phyloP scores from a whole-genome alignment of 2,797 vertebrate species.

The Taenioides sp. region DNA sequence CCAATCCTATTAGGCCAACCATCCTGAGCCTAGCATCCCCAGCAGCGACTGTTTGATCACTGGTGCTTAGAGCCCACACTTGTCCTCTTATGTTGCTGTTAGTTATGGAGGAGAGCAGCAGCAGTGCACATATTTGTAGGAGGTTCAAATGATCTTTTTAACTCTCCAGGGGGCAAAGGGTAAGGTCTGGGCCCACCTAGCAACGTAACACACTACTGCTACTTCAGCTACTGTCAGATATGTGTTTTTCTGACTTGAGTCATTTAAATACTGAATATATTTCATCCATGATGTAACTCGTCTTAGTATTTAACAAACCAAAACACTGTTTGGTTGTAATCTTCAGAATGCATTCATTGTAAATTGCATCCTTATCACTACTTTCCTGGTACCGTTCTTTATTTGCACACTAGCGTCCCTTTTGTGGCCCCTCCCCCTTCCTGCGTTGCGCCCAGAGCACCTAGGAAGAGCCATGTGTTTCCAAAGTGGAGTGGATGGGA shows the following conservation, averaged over 20 bases:
- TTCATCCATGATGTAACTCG: not conserved
- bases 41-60: slow-evolving; percentile 81
- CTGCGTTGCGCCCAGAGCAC: slow-evolving; percentile 49
- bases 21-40: slow-evolving; percentile 75
- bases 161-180: slow-evolving; percentile 75
- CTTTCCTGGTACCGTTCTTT: slow-evolving; percentile 39
- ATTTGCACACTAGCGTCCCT: slow-evolving; percentile 44
- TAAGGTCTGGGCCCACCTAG: slow-evolving; percentile 72
- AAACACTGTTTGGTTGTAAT: not conserved
- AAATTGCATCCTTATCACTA: slow-evolving; percentile 24
- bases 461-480: slow-evolving; percentile 82
- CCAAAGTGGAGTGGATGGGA: slow-evolving; percentile 84
- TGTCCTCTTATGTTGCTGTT: slow-evolving; percentile 78
- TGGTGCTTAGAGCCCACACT: slow-evolving; percentile 80
- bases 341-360: not conserved
- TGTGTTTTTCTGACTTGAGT: slow-evolving; percentile 51
- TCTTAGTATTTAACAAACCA: not conserved
- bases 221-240: slow-evolving; percentile 59
- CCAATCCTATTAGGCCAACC: slow-evolving; percentile 83
- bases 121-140: slow-evolving; percentile 59
- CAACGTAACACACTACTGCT: slow-evolving; percentile 59
- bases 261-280: not conserved
- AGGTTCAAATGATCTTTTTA: slow-evolving; percentile 79
- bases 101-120: slow-evolving; percentile 66
- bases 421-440: slow-evolving; percentile 43